A percentile compares a stretch with the other conserved stretches of the same genome.
These are phyloP conservation scores for Coregonus clupeaformis DNA, from an alignment of 2,113 vertebrate species.

Conservation along the genomic window DNA sequence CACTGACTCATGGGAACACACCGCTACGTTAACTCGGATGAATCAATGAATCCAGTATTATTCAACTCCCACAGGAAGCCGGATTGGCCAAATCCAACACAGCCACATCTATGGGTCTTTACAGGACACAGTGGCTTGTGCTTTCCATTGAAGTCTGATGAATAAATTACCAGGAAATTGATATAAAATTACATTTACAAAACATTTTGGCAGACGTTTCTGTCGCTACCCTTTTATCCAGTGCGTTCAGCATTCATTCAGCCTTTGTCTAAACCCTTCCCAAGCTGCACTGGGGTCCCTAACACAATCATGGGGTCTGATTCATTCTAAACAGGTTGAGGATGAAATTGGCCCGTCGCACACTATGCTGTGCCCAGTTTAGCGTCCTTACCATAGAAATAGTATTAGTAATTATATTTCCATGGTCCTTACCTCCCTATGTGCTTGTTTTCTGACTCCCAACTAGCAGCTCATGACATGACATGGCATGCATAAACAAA, in stretches of 20 bases:
- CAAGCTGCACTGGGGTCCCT: conserved; percentile 5
- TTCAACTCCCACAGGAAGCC: conserved; percentile 2
- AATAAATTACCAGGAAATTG: background rate
- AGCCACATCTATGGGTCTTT: background rate
- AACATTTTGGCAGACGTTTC: background rate
- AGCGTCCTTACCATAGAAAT: background rate
- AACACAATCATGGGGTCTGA: background rate
- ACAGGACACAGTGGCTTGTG: background rate
- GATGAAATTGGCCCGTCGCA: conserved; percentile 10
- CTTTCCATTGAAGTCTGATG: background rate
- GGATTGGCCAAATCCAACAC: background rate
- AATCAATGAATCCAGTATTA: conserved; percentile 5
- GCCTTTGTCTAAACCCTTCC: conserved; percentile 16
- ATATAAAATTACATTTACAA: background rate
- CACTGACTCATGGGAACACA: background rate
- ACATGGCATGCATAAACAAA: background rate
- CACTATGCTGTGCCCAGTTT: background rate
- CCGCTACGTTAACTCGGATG: background rate
- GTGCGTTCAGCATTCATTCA: conserved; percentile 18
- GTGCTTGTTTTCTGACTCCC: no score
- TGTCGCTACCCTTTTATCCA: conserved; percentile 3
- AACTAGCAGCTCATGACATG: background rate
- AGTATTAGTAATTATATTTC: background rate
- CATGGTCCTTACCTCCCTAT: no score
- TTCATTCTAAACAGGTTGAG: conserved; percentile 18